Evolutionary conservation across 53 echinoderm and acorn worm species (phyloP).

Genomic region (Paelopatides confundens): DNA sequence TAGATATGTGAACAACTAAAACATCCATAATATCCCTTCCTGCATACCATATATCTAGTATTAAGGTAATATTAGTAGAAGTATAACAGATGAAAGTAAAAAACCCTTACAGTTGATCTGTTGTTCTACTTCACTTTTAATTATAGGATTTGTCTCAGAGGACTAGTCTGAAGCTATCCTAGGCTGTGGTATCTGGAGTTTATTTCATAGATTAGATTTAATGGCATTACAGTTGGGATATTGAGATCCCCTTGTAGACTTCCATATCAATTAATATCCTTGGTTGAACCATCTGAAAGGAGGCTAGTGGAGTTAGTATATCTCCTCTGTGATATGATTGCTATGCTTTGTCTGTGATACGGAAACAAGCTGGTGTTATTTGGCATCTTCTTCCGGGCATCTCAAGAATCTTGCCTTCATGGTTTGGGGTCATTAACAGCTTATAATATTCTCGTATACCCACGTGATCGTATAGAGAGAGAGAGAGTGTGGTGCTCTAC

Average conservation of each 20-base stretch:
- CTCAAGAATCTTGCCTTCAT: neutral
- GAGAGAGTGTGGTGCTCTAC: too few species aligned
- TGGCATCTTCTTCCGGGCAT: neutral
- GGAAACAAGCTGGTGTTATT: neutral
- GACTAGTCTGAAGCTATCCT: neutral
- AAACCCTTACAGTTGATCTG: neutral
- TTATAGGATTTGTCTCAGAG: neutral
- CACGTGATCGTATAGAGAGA: too few species aligned
- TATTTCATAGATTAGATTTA: neutral
- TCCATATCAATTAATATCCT: slow-evolving; percentile 17
- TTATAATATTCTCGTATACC: neutral
- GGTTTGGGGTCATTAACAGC: neutral
- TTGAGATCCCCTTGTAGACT: slow-evolving; percentile 18
- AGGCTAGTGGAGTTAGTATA: neutral
- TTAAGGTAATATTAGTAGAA: too few species aligned
- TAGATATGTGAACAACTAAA: too few species aligned
- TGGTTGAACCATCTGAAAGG: neutral
- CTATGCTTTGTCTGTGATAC: neutral
- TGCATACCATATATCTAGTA: too few species aligned
- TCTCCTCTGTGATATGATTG: neutral
- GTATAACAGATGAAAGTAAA: too few species aligned
- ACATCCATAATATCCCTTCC: too few species aligned
- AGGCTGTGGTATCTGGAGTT: neutral
- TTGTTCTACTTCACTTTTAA: neutral
- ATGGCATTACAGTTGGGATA: slow-evolving; percentile 19